Conservation (phyloP, 2,888 invertebrate genomes). For the Drosophila rellima region DNA sequence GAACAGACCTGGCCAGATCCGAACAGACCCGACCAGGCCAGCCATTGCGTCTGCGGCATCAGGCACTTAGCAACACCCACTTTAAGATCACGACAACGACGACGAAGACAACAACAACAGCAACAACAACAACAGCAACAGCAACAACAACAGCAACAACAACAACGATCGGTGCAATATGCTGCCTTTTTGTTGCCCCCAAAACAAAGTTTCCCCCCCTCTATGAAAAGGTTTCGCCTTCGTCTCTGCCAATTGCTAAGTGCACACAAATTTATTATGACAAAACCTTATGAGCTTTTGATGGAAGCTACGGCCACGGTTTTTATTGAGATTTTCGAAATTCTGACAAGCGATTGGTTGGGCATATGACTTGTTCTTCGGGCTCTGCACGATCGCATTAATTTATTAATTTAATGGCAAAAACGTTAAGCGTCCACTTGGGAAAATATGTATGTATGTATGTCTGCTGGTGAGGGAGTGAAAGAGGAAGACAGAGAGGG, state of each 20-base stretch:
- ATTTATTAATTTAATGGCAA: slow-evolving; percentile 85
- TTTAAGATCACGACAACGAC: slow-evolving; percentile 69
- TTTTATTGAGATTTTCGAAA: slow-evolving; percentile 73
- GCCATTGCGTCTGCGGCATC: slow-evolving; percentile 78
- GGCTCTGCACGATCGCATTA: slow-evolving; percentile 79
- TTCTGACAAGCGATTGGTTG: slow-evolving; percentile 60
- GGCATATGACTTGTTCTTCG: slow-evolving; percentile 6
- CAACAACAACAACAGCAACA: slow-evolving; percentile 22
- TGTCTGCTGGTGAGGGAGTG: slow-evolving; percentile 24
- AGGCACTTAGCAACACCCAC: slow-evolving; percentile 79
- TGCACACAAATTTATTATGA: slow-evolving; percentile 66
- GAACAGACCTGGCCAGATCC: slow-evolving; percentile 46
- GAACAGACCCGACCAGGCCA: slow-evolving; percentile 41
- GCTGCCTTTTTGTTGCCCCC: slow-evolving; percentile 24
- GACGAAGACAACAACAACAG: slow-evolving; percentile 29
- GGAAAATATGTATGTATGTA: too few species aligned
- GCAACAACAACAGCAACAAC: slow-evolving; percentile 25
- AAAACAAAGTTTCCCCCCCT: slow-evolving; percentile 5
- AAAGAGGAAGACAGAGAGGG: neutral
- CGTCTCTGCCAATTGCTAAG: slow-evolving; percentile 28
- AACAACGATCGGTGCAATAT: slow-evolving; percentile 56
- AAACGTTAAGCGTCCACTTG: slow-evolving; percentile 71
- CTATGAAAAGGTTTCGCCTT: slow-evolving; percentile 7
- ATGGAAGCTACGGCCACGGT: slow-evolving; percentile 34
- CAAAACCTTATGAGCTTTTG: slow-evolving; percentile 57